These are phyloP conservation scores for Pseudeuparius sepicola DNA, from an alignment of 2,888 invertebrate species.

Conservation along the genomic window DNA sequence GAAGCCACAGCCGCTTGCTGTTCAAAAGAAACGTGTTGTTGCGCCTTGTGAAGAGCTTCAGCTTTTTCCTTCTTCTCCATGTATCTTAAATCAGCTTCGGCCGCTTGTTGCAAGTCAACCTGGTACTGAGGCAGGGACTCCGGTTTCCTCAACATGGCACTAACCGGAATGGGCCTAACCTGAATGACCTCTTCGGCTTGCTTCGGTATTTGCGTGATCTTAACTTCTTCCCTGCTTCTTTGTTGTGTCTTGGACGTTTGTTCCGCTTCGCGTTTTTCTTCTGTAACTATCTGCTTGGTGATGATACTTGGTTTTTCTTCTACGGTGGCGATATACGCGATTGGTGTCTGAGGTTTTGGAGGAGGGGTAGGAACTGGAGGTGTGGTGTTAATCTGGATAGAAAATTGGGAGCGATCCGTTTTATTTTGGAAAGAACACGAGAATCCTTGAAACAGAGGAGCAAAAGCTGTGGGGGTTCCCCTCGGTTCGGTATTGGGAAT, in stretches of 20 bases:
- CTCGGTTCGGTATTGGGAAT: slow-evolving; percentile 17
- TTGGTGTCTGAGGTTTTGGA: slow-evolving; percentile 22
- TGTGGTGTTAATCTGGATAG: slow-evolving; percentile 29
- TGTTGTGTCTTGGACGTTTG: slow-evolving; percentile 21
- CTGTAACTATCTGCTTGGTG: slow-evolving; percentile 26
- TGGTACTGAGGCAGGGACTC: slow-evolving; percentile 56
- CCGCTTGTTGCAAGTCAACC: slow-evolving; percentile 42
- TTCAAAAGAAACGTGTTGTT: slow-evolving; percentile 19
- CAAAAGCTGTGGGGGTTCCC: slow-evolving; percentile 17
- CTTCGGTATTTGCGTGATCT: slow-evolving; percentile 18
- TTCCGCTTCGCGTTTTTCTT: slow-evolving; percentile 24
- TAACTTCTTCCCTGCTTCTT: slow-evolving; percentile 15
- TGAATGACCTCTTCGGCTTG: slow-evolving; percentile 30
- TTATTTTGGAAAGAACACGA: slow-evolving; percentile 32
- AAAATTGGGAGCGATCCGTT: slow-evolving; percentile 31
- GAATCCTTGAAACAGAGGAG: slow-evolving; percentile 32
- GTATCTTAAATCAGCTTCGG: slow-evolving; percentile 29
- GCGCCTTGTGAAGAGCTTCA: slow-evolving; percentile 23
- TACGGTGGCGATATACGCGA: slow-evolving; percentile 23
- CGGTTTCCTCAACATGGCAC: slow-evolving; percentile 45
- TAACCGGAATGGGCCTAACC: slow-evolving; percentile 30
- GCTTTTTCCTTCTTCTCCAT: slow-evolving; percentile 29
- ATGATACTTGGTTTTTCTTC: slow-evolving; percentile 23
- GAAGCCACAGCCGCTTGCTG: slow-evolving; percentile 11
- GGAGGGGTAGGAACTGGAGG: slow-evolving; percentile 28